These are phyloP conservation scores for Sycophila texana DNA, from an alignment of 2,888 invertebrate genomes.

Conservation along the genomic window DNA sequence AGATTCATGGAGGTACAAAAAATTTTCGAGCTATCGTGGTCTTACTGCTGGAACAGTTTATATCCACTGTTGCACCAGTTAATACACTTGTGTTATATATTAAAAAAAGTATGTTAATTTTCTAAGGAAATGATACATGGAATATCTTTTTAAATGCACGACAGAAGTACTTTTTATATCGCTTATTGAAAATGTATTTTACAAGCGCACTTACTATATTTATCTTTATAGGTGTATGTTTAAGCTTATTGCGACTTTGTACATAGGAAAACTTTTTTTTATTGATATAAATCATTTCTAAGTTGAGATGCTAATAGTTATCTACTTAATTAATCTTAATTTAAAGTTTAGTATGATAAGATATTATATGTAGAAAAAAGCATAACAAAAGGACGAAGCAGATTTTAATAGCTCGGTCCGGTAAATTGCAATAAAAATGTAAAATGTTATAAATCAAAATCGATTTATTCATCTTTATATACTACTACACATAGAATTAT, in stretches of 20 bases:
- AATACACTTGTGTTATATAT: constrained; percentile 14
- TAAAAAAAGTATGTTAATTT: constrained; percentile 15
- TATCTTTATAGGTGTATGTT: constrained; percentile 35
- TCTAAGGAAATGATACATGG: constrained; percentile 13
- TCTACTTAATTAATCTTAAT: constrained; percentile 22
- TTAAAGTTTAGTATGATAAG: constrained; percentile 28
- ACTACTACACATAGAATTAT: no score
- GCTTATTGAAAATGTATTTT: constrained; percentile 30
- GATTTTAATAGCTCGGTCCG: constrained; percentile 26
- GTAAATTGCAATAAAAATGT: constrained; percentile 49
- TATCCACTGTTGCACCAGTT: background rate
- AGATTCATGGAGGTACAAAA: background rate
- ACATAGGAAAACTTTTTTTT: constrained; percentile 43
- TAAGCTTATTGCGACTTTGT: constrained; percentile 36
- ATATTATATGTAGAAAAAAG: constrained; percentile 31
- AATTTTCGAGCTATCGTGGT: background rate
- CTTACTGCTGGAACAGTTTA: constrained; percentile 48
- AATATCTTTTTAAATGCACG: constrained; percentile 29
- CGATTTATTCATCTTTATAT: background rate
- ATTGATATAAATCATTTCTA: constrained; percentile 34
- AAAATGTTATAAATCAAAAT: constrained; percentile 29
- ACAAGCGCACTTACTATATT: constrained; percentile 18
- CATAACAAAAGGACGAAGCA: constrained; percentile 18
- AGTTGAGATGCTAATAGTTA: constrained; percentile 34
- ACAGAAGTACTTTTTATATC: constrained; percentile 40